Base-by-base conservation (phyloP, 2,113 vertebrate species). In the Petromus typicus region DNA sequence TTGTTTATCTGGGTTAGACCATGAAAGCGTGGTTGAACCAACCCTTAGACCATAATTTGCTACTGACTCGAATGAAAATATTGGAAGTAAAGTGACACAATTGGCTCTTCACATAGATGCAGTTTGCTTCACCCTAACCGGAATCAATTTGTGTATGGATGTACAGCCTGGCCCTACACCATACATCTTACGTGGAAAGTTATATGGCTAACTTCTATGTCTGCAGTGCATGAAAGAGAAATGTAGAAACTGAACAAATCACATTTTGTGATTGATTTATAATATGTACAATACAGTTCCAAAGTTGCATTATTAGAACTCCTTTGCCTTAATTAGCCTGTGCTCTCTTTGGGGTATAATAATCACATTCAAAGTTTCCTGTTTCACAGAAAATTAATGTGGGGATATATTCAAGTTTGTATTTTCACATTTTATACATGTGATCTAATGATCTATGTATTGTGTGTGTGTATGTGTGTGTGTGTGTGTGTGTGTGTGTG, bases 1-100 rank as follows among this genome's bases (percentile, higher is more conserved):
- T 96, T 98, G 97, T 96, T 98, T 98, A 98, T 98, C 96, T 95
- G 97, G 95, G 92, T 98, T 98, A 97, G 84, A 98, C 94, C 79
- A 5, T 97, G 97, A 98, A 98, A 98, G 98, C 95, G 96, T 94
- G 96, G 90, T 97, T 97, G 97, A 97, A 97, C 94, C 96, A 98
- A 97, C 85, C 95, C 96, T 88, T 96, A 95, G 93, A 96, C 94
- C 88, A 96, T 94, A 98, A 98, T 98, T 98, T 98, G 93, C 96
- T 98, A 94, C 96, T 97, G 97, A 96, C 97, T 97, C 96, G 96
- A 98, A 98, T 96, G 96, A 98, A 98, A 98, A 98, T 86, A 82
- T 97, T 96, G 96, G 84, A 97, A 98, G 96, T 90, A 94, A 97
- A 98, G 95, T 97, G 61, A 96, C 96, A 94, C 98, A 98, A 98